Base-by-base conservation (phyloP, 1,140 invertebrate species). In the Condylostylus longicornis region DNA sequence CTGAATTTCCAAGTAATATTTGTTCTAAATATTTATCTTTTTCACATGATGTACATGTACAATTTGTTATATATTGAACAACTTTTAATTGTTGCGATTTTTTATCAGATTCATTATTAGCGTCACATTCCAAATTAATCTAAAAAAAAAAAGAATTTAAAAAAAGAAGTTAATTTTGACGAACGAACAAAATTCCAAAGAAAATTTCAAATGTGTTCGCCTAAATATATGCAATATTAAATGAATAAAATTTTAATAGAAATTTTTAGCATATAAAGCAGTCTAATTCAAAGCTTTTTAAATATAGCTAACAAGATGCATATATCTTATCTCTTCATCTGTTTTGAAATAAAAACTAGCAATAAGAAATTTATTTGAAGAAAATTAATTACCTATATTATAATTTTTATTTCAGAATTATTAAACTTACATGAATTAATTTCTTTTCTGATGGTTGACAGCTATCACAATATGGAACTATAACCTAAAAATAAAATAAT, bases 401-500 rank as follows among this genome's bases (percentile, higher is more conserved):
- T 27, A 5, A 13, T 27, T 27, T 27, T 10, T 27, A 4, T n/a
- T 10, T 27, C 10, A 27, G 4, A 32, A 32, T 13, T 32, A 5
- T 32, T 7, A 4, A 23, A 53, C 61, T 57, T 51, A 77, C 75
- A 40, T 72, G 71, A 44, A 72, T 72, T 68, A 74, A 77, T 39
- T 66, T 60, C n/a, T 67, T 68, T 20, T 69, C 64, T 0, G 65
- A 54, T 0, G 75, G 74, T 47, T 76, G 74, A 48, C 74, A 78
- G 17, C 74, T 75, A 46, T 78, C 75, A 44, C 75, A 77, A 45
- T 77, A 78, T 4, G 75, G 72, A 38, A 69, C 63, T 27, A 74
- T 69, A 7, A 75, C 33, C 33, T 34, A 13, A 4, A 32, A 4
- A 10, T 21, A 19, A 21, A n/a, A 19, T 34, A 15, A 34, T n/a